A percentile compares a stretch with the other conserved stretches of the same genome.
phyloP scores from a whole-genome alignment of 1,140 invertebrate genomes.

The Coelopa frigida region DNA sequence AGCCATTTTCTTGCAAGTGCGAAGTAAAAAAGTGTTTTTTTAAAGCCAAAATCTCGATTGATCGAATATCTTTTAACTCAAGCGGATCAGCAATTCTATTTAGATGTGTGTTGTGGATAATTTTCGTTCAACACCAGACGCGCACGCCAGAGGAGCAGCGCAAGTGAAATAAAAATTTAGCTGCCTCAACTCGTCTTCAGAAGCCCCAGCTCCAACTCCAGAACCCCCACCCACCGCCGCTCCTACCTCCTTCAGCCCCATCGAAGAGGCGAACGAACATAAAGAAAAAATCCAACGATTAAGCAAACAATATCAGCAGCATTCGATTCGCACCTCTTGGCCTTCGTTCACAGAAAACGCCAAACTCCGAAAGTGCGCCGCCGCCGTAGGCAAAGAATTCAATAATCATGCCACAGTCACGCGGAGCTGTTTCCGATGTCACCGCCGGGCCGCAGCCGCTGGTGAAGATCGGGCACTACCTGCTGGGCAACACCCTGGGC shows the following conservation, averaged over 20 bases:
- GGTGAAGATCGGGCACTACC: slow-evolving; percentile 90
- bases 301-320: neutral
- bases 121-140: slow-evolving; percentile 4
- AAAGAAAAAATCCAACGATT: neutral
- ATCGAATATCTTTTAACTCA: too few relatives aligned
- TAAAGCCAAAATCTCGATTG: neutral
- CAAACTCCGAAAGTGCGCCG: too few relatives aligned
- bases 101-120: slow-evolving; percentile 16
- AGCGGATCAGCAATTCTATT: slow-evolving; percentile 7
- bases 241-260: neutral
- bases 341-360: too few relatives aligned
- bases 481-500: slow-evolving; percentile 80
- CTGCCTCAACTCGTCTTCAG: too few relatives aligned
- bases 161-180: too few relatives aligned
- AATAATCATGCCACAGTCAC: slow-evolving; percentile 31
- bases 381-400: neutral
- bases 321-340: too few relatives aligned
- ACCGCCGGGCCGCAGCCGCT: slow-evolving; percentile 52
- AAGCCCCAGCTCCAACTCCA: too few relatives aligned
- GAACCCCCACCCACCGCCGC: too few relatives aligned
- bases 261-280: neutral
- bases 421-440: slow-evolving; percentile 27
- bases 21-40: neutral
- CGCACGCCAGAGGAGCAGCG: slow-evolving; percentile 6
- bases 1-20: slow-evolving; percentile 7